Base-by-base conservation (phyloP, 2,797 vertebrate species). In the Staurois parvus region DNA sequence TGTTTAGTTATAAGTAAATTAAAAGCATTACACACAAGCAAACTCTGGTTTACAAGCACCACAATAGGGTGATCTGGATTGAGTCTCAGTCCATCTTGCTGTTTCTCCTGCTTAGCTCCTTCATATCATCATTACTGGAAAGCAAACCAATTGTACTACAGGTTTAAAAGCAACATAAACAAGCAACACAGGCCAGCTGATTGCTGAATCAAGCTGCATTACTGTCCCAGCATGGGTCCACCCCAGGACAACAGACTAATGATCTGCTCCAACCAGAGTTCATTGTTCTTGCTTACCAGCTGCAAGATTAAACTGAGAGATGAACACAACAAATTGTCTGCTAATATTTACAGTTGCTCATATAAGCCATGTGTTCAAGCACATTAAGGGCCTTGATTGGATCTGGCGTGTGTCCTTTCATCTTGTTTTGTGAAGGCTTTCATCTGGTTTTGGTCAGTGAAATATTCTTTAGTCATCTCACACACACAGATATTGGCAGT, bases 391-490 rank as follows among this genome's bases (percentile, higher is more conserved):
- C 10, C n/a, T 34, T 73, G 69, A 64, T 73, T 73, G 17, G 62
- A 48, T 67, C 56, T 82, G 17, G 34, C 26, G 2, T 37, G 40
- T 82, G 42, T 48, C 28, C 80, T 82, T 74, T 82, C 80, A 74
- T 82, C 80, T 48, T 10, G 12, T 52, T 74, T 66, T 82, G 11
- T 45, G 29, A 62, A 42, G 37, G 56, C 52, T 74, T 73, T 82
- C 75, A 82, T 82, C 70, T 66, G 42, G 66, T 80, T 70, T 56
- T 70, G 45, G 66, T 82, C 80, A 62, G 40, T 82, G 40, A 82
- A 64, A 21, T 66, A 28, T 66, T 59, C 68, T 30, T 80, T 72
- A 66, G 32, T 42, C 48, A 70, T 56, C 66, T 52, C 26, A 79
- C 64, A 29, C 40, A 45, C 8, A 34, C 26, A 34, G 77, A 80